Conservation (phyloP, 2,797 vertebrate genomes). For the Thaleichthys pacificus region DNA sequence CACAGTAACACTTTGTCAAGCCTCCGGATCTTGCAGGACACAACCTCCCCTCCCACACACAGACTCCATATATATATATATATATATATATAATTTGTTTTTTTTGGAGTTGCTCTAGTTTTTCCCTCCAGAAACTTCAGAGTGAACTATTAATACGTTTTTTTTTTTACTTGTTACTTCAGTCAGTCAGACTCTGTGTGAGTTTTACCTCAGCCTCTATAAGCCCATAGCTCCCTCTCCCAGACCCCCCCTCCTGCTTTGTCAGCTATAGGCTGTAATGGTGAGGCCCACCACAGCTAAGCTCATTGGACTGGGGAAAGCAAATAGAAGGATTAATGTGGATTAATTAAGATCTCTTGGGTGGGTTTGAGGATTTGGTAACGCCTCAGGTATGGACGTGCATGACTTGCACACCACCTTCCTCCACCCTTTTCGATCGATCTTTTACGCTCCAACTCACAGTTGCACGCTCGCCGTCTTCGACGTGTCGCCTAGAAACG, state of each 20-base stretch:
- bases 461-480: too few relatives aligned
- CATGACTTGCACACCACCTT: background rate
- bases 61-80: too few relatives aligned
- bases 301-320: background rate
- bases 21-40: background rate
- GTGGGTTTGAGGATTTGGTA: conserved; percentile 5
- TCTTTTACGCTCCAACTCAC: too few relatives aligned
- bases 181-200: conserved; percentile 26
- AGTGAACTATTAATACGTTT: background rate
- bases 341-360: conserved; percentile 1
- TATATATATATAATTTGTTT: too few relatives aligned
- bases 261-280: conserved; percentile 9
- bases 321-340: conserved; percentile 11
- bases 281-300: conserved; percentile 6
- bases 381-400: background rate
- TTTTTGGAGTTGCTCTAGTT: conserved; percentile 15
- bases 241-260: conserved; percentile 17
- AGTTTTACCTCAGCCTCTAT: conserved; percentile 12
- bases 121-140: background rate
- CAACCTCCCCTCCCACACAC: too few relatives aligned
- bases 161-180: background rate
- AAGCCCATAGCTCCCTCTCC: background rate
- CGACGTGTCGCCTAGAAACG: background rate
- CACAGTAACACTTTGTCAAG: conserved; percentile 23
- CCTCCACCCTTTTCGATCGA: background rate